Conservation (phyloP, 2,113 vertebrate species). For the Cheirogaleus medius region DNA sequence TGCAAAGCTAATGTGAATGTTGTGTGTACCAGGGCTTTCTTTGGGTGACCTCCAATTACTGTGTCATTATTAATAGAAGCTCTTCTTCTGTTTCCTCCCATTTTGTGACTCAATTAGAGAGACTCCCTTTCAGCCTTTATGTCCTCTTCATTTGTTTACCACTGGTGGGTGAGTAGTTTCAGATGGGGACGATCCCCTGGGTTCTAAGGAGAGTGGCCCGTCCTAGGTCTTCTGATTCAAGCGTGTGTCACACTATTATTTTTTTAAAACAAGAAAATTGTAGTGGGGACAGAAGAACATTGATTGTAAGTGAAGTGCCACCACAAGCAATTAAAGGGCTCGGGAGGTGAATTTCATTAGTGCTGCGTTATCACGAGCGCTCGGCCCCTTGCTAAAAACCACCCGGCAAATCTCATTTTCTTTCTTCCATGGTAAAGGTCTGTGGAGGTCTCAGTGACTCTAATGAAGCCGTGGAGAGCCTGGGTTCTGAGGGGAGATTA, state of each 20-base stretch:
- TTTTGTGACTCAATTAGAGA: slow-evolving; percentile 70
- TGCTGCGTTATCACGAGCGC: neutral
- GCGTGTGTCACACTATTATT: slow-evolving; percentile 59
- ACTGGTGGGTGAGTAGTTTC: slow-evolving; percentile 26
- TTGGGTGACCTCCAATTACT: slow-evolving; percentile 75
- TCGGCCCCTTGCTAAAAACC: neutral
- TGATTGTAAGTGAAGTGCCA: slow-evolving; percentile 54
- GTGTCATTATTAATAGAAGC: slow-evolving; percentile 72
- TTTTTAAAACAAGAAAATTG: slow-evolving; percentile 79
- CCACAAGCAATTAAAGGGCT: slow-evolving; percentile 68
- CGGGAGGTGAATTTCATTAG: slow-evolving; percentile 69
- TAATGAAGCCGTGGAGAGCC: slow-evolving; percentile 33
- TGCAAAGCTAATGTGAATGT: slow-evolving; percentile 59
- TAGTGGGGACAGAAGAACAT: slow-evolving; percentile 47
- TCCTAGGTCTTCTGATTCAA: slow-evolving; percentile 54
- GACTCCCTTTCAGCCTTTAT: slow-evolving; percentile 30
- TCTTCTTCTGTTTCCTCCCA: slow-evolving; percentile 61
- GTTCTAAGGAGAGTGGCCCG: neutral
- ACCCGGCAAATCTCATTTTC: slow-evolving; percentile 30
- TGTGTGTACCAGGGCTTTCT: slow-evolving; percentile 54
- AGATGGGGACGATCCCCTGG: slow-evolving; percentile 1
- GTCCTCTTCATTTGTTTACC: slow-evolving; percentile 61
- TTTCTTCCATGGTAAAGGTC: slow-evolving; percentile 27
- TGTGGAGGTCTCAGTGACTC: neutral
- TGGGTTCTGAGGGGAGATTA: neutral